These are phyloP conservation scores for Ranitomeya variabilis DNA, from an alignment of 2,113 vertebrate genomes.

Conservation along the genomic window DNA sequence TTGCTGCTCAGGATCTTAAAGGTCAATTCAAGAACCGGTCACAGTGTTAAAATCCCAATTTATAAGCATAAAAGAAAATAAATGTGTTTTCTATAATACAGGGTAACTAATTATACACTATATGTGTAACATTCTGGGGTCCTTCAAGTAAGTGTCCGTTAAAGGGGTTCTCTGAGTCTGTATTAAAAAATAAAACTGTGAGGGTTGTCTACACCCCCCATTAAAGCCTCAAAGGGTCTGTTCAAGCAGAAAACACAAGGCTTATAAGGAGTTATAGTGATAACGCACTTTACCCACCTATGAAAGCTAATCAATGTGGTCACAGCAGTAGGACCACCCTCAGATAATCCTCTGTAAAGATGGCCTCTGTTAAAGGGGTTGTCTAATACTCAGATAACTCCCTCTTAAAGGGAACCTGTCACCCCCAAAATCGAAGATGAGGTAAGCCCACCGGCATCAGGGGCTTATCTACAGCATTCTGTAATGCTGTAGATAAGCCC, in stretches of 20 bases:
- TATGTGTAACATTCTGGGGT: neutral
- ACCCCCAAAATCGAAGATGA: no score
- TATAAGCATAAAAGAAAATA: neutral
- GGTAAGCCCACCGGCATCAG: no score
- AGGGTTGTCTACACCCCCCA: no score
- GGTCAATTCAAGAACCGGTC: neutral
- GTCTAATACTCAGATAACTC: no score
- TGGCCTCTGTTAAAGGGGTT: no score
- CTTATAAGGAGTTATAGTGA: neutral
- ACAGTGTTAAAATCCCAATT: neutral
- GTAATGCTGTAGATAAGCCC: no score
- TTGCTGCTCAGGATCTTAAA: neutral
- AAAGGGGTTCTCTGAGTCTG: neutral
- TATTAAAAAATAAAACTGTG: neutral
- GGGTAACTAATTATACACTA: neutral
- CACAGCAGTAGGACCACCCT: neutral
- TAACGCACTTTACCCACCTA: neutral
- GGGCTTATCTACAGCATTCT: no score
- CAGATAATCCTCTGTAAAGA: no score
- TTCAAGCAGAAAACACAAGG: no score
- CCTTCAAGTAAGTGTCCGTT: neutral
- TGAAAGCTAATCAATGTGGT: neutral
- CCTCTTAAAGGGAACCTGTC: no score
- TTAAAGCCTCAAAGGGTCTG: no score
- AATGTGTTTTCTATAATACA: neutral